phyloP scores from a whole-genome alignment of 2,113 vertebrate genomes.

The Crotophaga sulcirostris region DNA sequence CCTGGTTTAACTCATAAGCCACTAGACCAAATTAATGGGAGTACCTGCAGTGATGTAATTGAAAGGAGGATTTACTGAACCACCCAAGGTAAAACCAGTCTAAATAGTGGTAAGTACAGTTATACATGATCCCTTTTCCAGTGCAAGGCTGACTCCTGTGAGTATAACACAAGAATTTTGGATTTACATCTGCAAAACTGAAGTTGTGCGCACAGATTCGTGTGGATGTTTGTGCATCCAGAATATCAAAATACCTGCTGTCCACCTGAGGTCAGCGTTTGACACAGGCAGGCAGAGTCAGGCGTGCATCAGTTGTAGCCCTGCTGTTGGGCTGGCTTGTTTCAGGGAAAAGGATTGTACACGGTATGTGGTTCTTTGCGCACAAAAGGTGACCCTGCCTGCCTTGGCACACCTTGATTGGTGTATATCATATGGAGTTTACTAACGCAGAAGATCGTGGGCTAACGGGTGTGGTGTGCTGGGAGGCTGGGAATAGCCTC shows the following conservation, averaged over 20 bases:
- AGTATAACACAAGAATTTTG: not conserved
- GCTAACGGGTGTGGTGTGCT: fast-evolving
- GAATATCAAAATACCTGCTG: not conserved
- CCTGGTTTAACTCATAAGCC: not conserved
- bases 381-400: not conserved
- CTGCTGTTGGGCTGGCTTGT: not conserved
- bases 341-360: not conserved
- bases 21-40: not conserved
- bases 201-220: not conserved
- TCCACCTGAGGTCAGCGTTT: not conserved
- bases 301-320: not conserved
- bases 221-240: fast-evolving
- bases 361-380: not conserved
- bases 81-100: not conserved
- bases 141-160: not conserved
- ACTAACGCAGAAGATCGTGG: not conserved
- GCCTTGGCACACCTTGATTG: fast-evolving
- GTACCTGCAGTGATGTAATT: not conserved
- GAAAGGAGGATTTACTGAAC: not conserved
- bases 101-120: not conserved
- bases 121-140: not conserved
- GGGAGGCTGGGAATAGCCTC: not conserved
- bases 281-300: not conserved
- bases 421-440: not conserved
- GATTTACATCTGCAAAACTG: too few species aligned